Percentiles rank a stretch among this genome's conserved stretches.
Conservation (phyloP, 1,140 invertebrate genomes). For the Conus betulinus region DNA sequence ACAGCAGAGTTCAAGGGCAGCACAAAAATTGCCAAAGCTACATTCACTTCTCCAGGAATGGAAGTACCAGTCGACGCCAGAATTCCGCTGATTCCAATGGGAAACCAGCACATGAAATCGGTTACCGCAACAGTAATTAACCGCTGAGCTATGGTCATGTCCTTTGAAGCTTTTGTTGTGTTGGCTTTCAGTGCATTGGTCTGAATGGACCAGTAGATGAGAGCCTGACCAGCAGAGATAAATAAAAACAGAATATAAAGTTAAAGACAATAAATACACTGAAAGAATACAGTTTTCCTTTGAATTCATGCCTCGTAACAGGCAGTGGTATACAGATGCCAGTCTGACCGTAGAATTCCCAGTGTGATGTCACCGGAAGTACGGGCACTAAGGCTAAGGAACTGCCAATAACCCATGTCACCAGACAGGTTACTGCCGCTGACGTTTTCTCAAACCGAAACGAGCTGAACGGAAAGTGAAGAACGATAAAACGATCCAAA, state of each 20-base stretch:
- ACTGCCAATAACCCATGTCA: slow-evolving; percentile 35
- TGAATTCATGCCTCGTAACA: slow-evolving; percentile 23
- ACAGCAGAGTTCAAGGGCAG: slow-evolving; percentile 53
- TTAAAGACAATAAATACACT: slow-evolving; percentile 52
- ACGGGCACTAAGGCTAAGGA: slow-evolving; percentile 38
- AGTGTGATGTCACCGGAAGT: slow-evolving; percentile 30
- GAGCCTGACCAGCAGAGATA: slow-evolving; percentile 48
- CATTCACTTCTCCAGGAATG: slow-evolving; percentile 52
- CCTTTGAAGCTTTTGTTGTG: slow-evolving; percentile 9
- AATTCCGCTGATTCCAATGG: slow-evolving; percentile 31
- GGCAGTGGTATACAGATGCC: slow-evolving; percentile 54
- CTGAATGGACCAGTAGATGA: slow-evolving; percentile 27
- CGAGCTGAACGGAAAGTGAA: slow-evolving; percentile 29
- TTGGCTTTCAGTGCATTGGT: slow-evolving; percentile 9
- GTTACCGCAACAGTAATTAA: slow-evolving; percentile 41
- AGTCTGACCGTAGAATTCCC: slow-evolving; percentile 51
- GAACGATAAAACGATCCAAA: slow-evolving; percentile 50
- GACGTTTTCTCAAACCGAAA: not conserved
- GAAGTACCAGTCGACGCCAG: slow-evolving; percentile 38
- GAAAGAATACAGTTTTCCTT: slow-evolving; percentile 49
- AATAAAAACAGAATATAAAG: slow-evolving; percentile 43
- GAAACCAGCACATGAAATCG: slow-evolving; percentile 41
- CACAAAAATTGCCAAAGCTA: slow-evolving; percentile 51
- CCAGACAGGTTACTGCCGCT: slow-evolving; percentile 15
- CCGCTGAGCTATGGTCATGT: slow-evolving; percentile 41